Percentiles rank a stretch among this genome's conserved stretches.
phyloP scores from a whole-genome alignment of 2,113 vertebrate genomes.

The Plecotus auritus region DNA sequence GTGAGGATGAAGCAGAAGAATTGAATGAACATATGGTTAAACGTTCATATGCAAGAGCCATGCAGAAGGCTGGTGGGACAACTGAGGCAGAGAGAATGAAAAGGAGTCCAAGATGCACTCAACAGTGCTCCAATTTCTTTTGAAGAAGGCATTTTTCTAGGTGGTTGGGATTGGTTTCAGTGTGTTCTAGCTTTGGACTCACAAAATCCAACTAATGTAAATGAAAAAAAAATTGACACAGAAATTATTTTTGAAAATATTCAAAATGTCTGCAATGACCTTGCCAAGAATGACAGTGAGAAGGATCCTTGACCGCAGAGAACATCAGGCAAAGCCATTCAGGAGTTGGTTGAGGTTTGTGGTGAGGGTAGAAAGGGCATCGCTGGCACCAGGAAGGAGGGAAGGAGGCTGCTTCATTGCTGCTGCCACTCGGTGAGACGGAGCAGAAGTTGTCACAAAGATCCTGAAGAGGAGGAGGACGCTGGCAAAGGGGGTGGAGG shows the following conservation, averaged over 20 bases:
- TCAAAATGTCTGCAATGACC: conserved; percentile 89
- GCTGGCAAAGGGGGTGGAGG: conserved; percentile 82
- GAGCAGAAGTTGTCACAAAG: conserved; percentile 87
- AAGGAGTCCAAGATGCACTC: conserved; percentile 87
- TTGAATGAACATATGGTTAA: conserved; percentile 88
- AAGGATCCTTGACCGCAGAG: conserved; percentile 88
- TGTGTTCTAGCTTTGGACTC: conserved; percentile 83
- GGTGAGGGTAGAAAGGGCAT: conserved; percentile 91
- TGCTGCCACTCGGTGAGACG: conserved; percentile 84
- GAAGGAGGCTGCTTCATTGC: conserved; percentile 88
- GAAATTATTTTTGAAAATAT: conserved; percentile 86
- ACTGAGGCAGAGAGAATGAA: conserved; percentile 87
- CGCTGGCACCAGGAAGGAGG: conserved; percentile 89
- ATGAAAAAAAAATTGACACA: conserved; percentile 87
- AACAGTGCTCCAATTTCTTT: conserved; percentile 85
- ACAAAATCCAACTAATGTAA: conserved; percentile 80
- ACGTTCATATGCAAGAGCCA: conserved; percentile 83
- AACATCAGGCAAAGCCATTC: conserved; percentile 84
- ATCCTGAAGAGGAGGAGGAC: conserved; percentile 84
- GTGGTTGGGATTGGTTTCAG: conserved; percentile 85
- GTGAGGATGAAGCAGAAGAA: conserved; percentile 90
- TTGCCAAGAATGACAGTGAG: conserved; percentile 88
- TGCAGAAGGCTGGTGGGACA: conserved; percentile 82
- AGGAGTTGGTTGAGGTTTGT: conserved; percentile 87
- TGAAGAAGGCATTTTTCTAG: conserved; percentile 87